Evolutionary conservation across 2,113 vertebrate species (phyloP).

Genomic region (Capra hircus): DNA sequence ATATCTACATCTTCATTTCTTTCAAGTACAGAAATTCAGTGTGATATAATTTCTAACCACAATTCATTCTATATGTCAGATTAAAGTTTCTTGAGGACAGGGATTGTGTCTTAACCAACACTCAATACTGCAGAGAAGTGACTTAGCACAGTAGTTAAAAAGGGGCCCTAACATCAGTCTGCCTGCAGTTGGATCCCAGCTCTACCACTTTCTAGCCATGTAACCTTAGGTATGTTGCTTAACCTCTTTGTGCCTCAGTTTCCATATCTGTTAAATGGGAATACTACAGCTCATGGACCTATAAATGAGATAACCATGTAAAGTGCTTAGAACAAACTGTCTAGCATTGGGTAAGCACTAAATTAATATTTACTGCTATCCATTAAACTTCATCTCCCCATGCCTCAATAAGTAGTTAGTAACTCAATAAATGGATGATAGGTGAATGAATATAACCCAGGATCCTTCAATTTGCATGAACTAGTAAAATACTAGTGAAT

Average conservation of each 20-base stretch:
- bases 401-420: neutral
- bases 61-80: neutral
- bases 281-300: neutral
- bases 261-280: neutral
- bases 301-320: neutral
- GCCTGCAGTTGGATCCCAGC: neutral
- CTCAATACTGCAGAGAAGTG: neutral
- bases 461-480: neutral
- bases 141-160: neutral
- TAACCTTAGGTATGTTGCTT: neutral
- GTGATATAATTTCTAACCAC: neutral
- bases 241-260: neutral
- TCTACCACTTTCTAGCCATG: neutral
- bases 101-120: neutral
- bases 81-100: neutral
- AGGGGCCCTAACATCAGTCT: neutral
- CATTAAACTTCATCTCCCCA: neutral
- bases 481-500: neutral
- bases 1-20: neutral
- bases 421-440: neutral
- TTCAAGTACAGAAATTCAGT: neutral
- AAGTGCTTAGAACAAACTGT: conserved; percentile 5
- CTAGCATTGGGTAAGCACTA: neutral
- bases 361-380: neutral
- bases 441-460: neutral